Percentiles rank a stretch among this genome's conserved stretches.
These are phyloP conservation scores for Drosophila formosana DNA, from an alignment of 2,888 invertebrate species.

Conservation along the genomic window DNA sequence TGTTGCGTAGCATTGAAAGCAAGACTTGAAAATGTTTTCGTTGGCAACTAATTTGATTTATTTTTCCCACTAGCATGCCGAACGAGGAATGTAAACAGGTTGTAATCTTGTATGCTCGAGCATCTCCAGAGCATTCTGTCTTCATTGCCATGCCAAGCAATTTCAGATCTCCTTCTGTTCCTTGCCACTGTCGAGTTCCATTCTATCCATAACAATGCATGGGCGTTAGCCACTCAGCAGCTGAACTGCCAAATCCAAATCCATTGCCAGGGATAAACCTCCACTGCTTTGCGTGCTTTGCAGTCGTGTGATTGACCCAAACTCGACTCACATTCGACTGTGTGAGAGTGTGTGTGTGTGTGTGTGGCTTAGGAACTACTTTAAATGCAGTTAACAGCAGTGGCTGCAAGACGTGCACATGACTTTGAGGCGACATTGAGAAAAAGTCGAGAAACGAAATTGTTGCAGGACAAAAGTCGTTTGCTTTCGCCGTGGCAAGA, in stretches of 20 bases:
- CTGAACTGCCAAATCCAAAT: background rate
- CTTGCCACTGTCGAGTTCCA: background rate
- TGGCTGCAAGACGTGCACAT: slow-evolving; percentile 63
- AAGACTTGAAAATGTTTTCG: slow-evolving; percentile 15
- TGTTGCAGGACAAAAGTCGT: slow-evolving; percentile 21
- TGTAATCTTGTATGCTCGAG: slow-evolving; percentile 41
- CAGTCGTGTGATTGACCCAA: slow-evolving; percentile 68
- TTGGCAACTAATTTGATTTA: slow-evolving; percentile 45
- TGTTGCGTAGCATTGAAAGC: background rate
- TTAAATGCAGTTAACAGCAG: slow-evolving; percentile 73
- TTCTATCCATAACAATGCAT: slow-evolving; percentile 43
- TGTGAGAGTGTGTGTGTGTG: slow-evolving; percentile 19
- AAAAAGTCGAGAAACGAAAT: slow-evolving; percentile 12
- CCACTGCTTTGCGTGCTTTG: slow-evolving; percentile 21
- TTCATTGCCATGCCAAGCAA: slow-evolving; percentile 32
- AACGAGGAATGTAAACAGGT: slow-evolving; percentile 34
- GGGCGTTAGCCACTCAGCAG: slow-evolving; percentile 26
- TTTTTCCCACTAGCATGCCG: slow-evolving; percentile 29
- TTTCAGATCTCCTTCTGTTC: slow-evolving; percentile 23
- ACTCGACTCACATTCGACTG: slow-evolving; percentile 40
- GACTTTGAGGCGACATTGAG: slow-evolving; percentile 77
- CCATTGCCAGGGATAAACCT: slow-evolving; percentile 22
- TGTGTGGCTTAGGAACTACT: slow-evolving; percentile 58
- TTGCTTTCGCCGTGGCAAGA: slow-evolving; percentile 36
- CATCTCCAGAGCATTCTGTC: slow-evolving; percentile 27